These are phyloP conservation scores for Lepas anatifera DNA, from an alignment of 2,888 invertebrate species.

Conservation along the genomic window DNA sequence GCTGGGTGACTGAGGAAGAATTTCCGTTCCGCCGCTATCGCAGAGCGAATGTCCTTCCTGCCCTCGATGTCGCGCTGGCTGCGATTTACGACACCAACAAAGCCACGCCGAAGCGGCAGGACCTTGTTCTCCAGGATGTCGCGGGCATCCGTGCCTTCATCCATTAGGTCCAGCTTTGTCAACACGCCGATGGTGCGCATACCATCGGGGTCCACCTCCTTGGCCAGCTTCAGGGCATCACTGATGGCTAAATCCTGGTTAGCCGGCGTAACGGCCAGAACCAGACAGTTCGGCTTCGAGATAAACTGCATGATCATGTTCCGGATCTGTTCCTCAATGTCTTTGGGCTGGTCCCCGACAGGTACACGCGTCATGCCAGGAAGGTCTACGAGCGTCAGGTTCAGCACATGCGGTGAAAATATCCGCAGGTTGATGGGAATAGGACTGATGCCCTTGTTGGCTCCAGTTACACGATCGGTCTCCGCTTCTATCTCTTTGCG, in stretches of 20 bases:
- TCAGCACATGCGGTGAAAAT: constrained; percentile 91
- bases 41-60: constrained; percentile 88
- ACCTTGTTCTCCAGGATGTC: constrained; percentile 96
- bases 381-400: constrained; percentile 83
- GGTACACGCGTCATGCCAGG: constrained; percentile 95
- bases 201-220: constrained; percentile 92
- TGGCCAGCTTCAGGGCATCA: constrained; percentile 94
- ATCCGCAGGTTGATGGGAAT: constrained; percentile 97
- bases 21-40: constrained; percentile 89
- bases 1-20: constrained; percentile 96
- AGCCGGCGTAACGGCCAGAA: constrained; percentile 93
- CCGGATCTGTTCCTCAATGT: constrained; percentile 90
- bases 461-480: constrained; percentile 93
- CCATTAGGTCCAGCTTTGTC: constrained; percentile 98
- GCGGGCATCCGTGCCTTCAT: constrained; percentile 97
- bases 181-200: constrained; percentile 97
- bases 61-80: constrained; percentile 99
- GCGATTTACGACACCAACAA: constrained; percentile 98
- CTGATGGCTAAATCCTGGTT: constrained; percentile 98
- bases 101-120: constrained; percentile 82
- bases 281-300: constrained; percentile 81
- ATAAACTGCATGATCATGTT: constrained; percentile 91
- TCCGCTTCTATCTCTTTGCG: constrained; percentile 94
- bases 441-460: constrained; percentile 96
- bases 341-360: constrained; percentile 90